phyloP scores from a whole-genome alignment of 1,140 invertebrate genomes.

The Notospermus geniculatus region DNA sequence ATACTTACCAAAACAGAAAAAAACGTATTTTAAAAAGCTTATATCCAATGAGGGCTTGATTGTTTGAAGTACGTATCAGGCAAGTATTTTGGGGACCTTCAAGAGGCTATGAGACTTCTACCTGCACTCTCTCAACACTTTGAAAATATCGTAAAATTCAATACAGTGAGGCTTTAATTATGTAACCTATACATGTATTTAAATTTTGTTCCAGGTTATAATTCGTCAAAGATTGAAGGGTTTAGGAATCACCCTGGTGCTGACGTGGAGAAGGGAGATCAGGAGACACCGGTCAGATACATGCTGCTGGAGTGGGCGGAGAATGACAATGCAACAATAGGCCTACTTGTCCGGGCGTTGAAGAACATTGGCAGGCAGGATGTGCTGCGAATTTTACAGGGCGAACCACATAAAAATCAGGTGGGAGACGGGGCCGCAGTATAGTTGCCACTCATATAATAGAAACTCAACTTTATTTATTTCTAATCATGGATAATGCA shows the following conservation, averaged over 20 bases:
- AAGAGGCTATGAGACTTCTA: too few relatives aligned
- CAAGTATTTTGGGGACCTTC: too few relatives aligned
- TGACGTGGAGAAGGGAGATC: constrained; percentile 13
- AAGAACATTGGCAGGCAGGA: constrained; percentile 24
- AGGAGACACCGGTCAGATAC: constrained; percentile 16
- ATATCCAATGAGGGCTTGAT: too few relatives aligned
- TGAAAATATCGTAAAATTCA: not conserved
- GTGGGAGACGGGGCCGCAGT: not conserved
- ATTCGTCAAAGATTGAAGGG: constrained; percentile 24
- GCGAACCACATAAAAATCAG: not conserved
- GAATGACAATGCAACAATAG: constrained; percentile 24
- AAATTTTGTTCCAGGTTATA: constrained; percentile 28
- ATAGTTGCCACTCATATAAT: not conserved
- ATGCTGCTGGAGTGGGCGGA: constrained; percentile 25
- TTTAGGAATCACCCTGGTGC: constrained; percentile 26
- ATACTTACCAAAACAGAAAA: too few relatives aligned
- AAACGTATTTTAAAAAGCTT: too few relatives aligned
- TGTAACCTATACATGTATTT: not conserved
- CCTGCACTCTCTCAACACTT: not conserved
- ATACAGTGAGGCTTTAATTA: not conserved
- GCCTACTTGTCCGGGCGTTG: constrained; percentile 23
- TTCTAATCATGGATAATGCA: too few relatives aligned
- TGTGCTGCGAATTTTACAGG: constrained; percentile 20
- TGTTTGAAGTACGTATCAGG: too few relatives aligned
- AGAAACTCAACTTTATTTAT: too few relatives aligned